Evolutionary conservation across 2,888 invertebrate genomes (phyloP), one percentile per base, ranked within the genome.

Genomic region (Conops quadrifasciatus): DNA sequence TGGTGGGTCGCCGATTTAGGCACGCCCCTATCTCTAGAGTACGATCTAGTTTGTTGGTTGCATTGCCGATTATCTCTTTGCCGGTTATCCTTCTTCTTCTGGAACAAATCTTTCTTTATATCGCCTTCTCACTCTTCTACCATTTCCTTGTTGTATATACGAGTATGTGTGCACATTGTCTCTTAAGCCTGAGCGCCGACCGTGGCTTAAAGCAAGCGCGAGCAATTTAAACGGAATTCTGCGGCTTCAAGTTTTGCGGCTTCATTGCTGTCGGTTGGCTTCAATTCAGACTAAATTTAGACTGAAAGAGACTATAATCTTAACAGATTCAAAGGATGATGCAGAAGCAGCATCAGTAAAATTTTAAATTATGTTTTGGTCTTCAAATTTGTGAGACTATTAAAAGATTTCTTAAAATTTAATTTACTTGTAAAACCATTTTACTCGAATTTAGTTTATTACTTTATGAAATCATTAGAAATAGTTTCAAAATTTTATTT

Each of bases 11-110:
- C 21, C 56, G 47, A 24, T 66, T 53, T 77, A 82, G 82, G 81
- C 82, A 83, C 82, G 83, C 83, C 82, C 83, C 82, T 83, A 82
- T 82, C 83, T 81, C 76, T 80, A 80, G 81, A 80, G 80, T 81
- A 83, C 83, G 81, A 82, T 82, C 82, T 83, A 82, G 80, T 81
- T 83, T 77, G 78, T 58, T 2, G 4, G 36, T 36, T 36, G 36
- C 36, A 36, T 36, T 36, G 36, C 36, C 36, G 36, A 36, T 36
- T 36, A 36, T 36, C 9, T 36, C 9, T 36, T 36, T 36, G 9
- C 36, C 36, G 9, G 9, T 36, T 36, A 4, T 36, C 36, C 36
- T 43, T 21, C 36, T 43, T 62, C 36, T 62, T 30, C 21, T 36
- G 13, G n/a, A n/a, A 7, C 21, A 13, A 19, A 45, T 45, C 45